These are phyloP conservation scores for Oreotrochilus melanogaster DNA, from an alignment of 2,113 vertebrate genomes.

Conservation along the genomic window DNA sequence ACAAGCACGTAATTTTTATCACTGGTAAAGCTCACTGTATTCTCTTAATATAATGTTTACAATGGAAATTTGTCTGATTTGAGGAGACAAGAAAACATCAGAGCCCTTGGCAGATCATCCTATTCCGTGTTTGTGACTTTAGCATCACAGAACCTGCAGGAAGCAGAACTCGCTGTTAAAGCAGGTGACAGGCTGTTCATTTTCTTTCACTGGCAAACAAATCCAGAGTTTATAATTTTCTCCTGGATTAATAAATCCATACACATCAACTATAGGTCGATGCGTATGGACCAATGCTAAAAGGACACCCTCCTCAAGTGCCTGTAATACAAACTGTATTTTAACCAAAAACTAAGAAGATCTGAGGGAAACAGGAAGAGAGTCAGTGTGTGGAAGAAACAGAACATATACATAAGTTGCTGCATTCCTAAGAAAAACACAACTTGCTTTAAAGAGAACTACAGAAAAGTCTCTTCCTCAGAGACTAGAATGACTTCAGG, in stretches of 20 bases:
- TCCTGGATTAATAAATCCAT: neutral
- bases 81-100: neutral
- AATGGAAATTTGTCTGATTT: neutral
- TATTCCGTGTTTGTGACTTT: neutral
- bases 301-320: neutral
- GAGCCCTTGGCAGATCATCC: slow-evolving; percentile 23
- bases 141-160: neutral
- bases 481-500: neutral
- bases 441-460: neutral
- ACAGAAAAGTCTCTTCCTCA: neutral
- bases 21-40: neutral
- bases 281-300: too few relatives aligned
- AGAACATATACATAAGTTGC: neutral
- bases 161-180: slow-evolving; percentile 2
- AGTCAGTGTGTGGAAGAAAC: neutral
- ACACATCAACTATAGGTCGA: neutral
- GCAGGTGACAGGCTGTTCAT: neutral
- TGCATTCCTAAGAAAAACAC: neutral
- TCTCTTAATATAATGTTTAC: neutral
- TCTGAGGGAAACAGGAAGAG: neutral
- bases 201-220: neutral
- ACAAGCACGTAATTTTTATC: neutral
- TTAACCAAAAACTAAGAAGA: neutral
- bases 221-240: neutral
- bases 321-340: neutral